A percentile compares a stretch with the other conserved stretches of the same genome.
Evolutionary conservation across 1,140 invertebrate genomes (phyloP).

Genomic region (Andrena cerasifolii): DNA sequence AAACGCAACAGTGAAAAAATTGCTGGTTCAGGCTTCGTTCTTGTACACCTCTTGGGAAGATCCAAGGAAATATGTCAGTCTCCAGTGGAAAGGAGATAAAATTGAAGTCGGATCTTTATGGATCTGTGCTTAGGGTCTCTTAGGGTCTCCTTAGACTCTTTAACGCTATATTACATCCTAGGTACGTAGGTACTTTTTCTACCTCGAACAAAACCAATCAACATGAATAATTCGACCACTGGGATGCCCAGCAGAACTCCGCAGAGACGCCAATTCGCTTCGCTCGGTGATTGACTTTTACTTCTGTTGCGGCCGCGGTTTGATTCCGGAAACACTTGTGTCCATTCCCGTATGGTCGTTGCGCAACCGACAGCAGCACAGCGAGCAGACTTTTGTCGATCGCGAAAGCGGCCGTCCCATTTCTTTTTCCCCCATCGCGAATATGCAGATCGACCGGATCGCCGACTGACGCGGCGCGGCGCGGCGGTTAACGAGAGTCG

Average conservation of each 20-base stretch:
- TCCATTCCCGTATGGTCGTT: neutral
- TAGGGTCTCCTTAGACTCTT: no score
- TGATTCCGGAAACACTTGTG: slow-evolving; percentile 46
- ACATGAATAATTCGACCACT: no score
- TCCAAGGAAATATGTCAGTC: no score
- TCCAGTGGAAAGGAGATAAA: no score
- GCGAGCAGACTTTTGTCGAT: slow-evolving; percentile 32
- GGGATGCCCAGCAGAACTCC: no score
- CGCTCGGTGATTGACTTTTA: slow-evolving; percentile 41
- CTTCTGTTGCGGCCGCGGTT: slow-evolving; percentile 26
- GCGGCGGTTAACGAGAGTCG: slow-evolving; percentile 56
- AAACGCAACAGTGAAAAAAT: neutral
- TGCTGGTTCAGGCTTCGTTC: neutral
- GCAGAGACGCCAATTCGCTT: neutral
- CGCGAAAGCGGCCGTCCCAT: slow-evolving; percentile 11
- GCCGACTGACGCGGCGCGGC: no score
- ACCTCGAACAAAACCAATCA: no score
- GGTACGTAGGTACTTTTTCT: no score
- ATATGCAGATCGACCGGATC: slow-evolving; percentile 45
- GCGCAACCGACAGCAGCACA: neutral
- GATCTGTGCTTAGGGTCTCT: no score
- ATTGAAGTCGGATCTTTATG: no score
- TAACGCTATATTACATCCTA: no score
- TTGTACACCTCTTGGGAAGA: no score
- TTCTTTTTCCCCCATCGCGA: neutral